A percentile compares a stretch with the other conserved stretches of the same genome.
These are phyloP conservation scores for Myrmecophaga tridactyla DNA, from an alignment of 2,113 vertebrate genomes.

Conservation along the genomic window DNA sequence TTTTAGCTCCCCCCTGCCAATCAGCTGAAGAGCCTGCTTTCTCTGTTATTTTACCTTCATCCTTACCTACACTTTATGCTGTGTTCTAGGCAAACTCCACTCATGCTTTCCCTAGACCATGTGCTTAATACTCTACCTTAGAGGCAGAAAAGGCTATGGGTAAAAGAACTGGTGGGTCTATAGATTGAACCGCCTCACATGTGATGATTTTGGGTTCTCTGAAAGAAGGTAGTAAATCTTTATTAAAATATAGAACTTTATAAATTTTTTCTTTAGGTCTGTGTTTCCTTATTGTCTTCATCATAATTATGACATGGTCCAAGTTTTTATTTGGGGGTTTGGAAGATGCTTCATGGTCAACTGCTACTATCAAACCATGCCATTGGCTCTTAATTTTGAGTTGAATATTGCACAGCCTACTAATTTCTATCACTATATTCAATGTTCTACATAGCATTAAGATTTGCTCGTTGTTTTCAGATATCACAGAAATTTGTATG, in stretches of 20 bases:
- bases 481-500: not conserved
- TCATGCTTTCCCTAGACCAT: not conserved
- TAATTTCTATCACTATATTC: not conserved
- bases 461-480: conserved; percentile 9
- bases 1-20: not conserved
- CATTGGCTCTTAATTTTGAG: not conserved
- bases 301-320: not conserved
- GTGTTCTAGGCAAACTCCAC: not conserved
- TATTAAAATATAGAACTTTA: not conserved
- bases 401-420: not conserved
- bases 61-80: not conserved
- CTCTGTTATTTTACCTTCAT: not conserved
- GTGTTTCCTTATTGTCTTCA: not conserved
- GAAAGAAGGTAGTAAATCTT: not conserved
- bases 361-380: no score
- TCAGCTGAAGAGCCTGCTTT: not conserved
- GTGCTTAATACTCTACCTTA: not conserved
- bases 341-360: not conserved
- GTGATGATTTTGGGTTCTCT: not conserved
- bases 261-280: not conserved
- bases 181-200: not conserved
- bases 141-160: not conserved
- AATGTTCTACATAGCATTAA: not conserved
- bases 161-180: not conserved
- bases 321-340: not conserved